Base-by-base conservation (phyloP, 2,888 invertebrate genomes). In the Parascotia fuliginaria region DNA sequence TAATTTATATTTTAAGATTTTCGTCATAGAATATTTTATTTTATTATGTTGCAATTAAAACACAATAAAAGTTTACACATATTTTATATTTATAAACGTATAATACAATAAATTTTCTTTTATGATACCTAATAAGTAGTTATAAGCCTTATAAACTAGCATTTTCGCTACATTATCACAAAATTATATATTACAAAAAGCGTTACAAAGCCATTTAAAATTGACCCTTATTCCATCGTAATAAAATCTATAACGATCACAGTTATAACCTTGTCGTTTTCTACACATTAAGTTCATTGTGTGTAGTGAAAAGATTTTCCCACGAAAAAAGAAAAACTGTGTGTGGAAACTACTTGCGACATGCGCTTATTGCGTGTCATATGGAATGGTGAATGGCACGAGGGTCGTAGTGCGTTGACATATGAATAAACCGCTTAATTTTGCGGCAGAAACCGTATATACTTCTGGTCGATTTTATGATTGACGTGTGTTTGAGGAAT, bases 251-350 rank as follows among this genome's bases (percentile, higher is more conserved):
- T 13, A 40, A 5, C 6, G 13, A 34, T 11, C 13, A 70, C 59
- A 73, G 24, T 59, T 46, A 42, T 60, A 70, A 52, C 49, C 53
- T 63, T 45, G 64, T 53, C 64, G 71, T 65, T 74, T 67, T 63
- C 71, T 68, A 69, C 60, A 56, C 51, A 62, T 65, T 70, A 59
- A 64, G 68, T 68, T 70, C 81, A 87, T 87, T 87, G 85, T 85
- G 73, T 62, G 46, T 74, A 79, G 88, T 85, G 90, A 89, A 89
- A 89, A 89, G 71, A 74, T 79, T 79, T 89, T 89, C 91, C 86
- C 89, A 89, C 89, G 89, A 88, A 90, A 90, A 89, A 89, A 89
- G 87, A 85, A 86, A 90, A 90, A 86, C 59, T 64, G 62, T 67
- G 61, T 85, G 85, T 86, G 73, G 87, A 86, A 87, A 87, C 79